A percentile compares a stretch with the other conserved stretches of the same genome.
Conservation (phyloP, 2,888 invertebrate species). For the Torymus aiolomorphi region DNA sequence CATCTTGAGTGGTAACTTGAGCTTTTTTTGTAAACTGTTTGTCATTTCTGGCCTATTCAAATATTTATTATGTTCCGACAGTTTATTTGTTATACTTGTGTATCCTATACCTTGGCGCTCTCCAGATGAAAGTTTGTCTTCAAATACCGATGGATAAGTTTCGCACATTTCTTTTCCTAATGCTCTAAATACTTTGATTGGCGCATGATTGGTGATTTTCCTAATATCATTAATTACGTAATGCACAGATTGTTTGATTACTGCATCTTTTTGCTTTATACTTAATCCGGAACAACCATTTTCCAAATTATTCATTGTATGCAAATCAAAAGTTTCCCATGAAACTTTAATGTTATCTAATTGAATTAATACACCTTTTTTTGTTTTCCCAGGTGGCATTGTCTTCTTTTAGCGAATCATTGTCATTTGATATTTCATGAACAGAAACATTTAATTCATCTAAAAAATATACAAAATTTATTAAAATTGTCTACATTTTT, state of each 20-base stretch:
- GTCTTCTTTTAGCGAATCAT: not conserved
- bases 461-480: not conserved
- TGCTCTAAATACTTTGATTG: not conserved
- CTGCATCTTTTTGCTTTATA: not conserved
- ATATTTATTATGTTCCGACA: not conserved
- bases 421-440: not conserved
- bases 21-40: not conserved
- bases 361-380: no score
- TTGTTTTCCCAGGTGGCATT: not conserved
- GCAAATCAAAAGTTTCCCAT: conserved; percentile 1
- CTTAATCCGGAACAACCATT: not conserved
- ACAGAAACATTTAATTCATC: not conserved
- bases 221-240: not conserved
- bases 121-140: not conserved
- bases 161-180: not conserved
- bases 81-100: not conserved
- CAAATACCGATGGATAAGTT: not conserved
- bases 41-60: not conserved
- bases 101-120: not conserved
- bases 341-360: not conserved
- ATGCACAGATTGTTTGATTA: not conserved
- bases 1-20: not conserved
- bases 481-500: not conserved
- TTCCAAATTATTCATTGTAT: not conserved
- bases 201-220: not conserved